phyloP scores from a whole-genome alignment of 2,113 vertebrate species.

The Nymphicus hollandicus region DNA sequence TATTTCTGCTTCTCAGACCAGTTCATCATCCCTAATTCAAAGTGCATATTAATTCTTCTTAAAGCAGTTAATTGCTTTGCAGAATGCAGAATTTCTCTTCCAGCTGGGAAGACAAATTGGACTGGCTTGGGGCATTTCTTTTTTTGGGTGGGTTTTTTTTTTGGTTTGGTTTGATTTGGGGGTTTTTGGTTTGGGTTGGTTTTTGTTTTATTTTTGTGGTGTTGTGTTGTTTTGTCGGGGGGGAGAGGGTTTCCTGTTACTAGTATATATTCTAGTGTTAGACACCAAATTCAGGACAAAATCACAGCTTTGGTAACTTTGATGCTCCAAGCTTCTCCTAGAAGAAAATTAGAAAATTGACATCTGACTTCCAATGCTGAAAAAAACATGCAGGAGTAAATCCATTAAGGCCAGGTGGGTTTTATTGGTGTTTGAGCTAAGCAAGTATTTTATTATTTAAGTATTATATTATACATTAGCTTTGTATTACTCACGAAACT shows the following conservation, averaged over 20 bases:
- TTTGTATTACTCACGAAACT: not conserved
- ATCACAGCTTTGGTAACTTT: not conserved
- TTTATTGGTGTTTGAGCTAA: not conserved
- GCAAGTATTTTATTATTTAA: not conserved
- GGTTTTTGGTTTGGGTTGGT: not conserved
- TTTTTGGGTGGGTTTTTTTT: not conserved
- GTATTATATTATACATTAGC: too few relatives aligned
- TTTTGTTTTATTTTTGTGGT: not conserved
- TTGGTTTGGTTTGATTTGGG: not conserved
- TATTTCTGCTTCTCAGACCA: not conserved
- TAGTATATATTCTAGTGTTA: not conserved
- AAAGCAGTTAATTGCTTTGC: conserved; percentile 5
- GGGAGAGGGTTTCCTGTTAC: not conserved
- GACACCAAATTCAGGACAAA: not conserved
- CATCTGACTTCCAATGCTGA: not conserved
- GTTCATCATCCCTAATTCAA: not conserved
- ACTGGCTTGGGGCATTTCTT: not conserved
- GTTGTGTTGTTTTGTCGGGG: not conserved
- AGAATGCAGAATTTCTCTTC: not conserved
- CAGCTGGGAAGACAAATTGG: not conserved
- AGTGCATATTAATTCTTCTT: not conserved
- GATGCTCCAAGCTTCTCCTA: not conserved
- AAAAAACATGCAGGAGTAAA: not conserved
- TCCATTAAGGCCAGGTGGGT: not conserved
- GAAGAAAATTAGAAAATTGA: not conserved